Base-by-base conservation (phyloP, 2,797 vertebrate species). In the Squalus acanthias region DNA sequence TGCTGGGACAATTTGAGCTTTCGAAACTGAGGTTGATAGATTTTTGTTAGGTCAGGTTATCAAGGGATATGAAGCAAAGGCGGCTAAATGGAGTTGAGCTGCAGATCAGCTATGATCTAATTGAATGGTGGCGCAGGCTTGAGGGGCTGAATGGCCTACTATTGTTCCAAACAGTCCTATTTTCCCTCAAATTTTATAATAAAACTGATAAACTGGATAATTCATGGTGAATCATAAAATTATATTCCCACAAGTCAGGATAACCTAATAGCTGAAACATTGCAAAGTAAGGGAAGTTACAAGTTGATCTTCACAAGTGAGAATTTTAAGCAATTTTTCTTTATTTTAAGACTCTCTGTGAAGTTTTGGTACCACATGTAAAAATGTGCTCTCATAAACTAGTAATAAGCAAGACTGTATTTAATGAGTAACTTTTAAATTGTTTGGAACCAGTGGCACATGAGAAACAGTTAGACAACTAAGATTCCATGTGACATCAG, bases 141-240 rank as follows among this genome's bases (percentile, higher is more conserved):
- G 0, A 69, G 65, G 63, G n/a, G n/a, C 13, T 93, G 17, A 67
- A 39, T 93, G 33, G 63, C 15, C 3, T 93, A 46, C 7, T 69
- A 8, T 17, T 93, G 63, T 67, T 46, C 60, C 20, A 13, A 10
- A 89, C 13, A 24, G 0, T 6, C 29, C 79, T 22, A 92, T 92
- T 8, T 91, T 65, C 7, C 39, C 26, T 53, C 20, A 95, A 69
- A 24, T 95, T 33, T 74, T 57, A 95, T 33, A 9, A n/a, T 13
- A 29, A 29, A 33, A 29, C 26, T 57, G 39, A 95, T 72, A 57
- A 57, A 95, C 15, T 95, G 69, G 50, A 76, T 74, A 57, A 53
- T 57, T 95, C 50, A 53, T 72, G 70, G 15, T 74, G 70, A 95
- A 95, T 95, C 50, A 53, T 39, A 93, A 69, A 46, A 67, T 95